Base-by-base conservation (phyloP, 1,140 invertebrate genomes). In the Pogonomyrmex californicus region DNA sequence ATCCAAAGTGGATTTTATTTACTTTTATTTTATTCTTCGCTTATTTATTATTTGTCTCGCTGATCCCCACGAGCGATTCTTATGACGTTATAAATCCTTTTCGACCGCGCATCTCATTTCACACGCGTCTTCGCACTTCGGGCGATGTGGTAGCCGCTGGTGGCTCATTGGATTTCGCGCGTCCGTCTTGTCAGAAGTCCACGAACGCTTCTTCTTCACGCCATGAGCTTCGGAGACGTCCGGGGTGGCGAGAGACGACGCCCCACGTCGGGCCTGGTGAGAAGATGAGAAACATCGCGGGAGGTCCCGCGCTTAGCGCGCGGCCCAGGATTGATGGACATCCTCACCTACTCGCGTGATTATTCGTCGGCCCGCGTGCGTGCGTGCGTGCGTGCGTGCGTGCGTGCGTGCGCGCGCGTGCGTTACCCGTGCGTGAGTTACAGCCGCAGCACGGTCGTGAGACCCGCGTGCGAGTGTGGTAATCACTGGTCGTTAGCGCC, bases 281-380 rank as follows among this genome's bases (percentile, higher is more conserved):
- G 93, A 93, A 92, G 93, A 94, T 93, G 93, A 94, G 93, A 92
- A 94, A 92, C 94, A 85, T 94, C 92, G 93, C 92, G 93, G 93
- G 94, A 94, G 94, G 93, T 93, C 93, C 85, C 66, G 85, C 89
- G 86, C 88, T 91, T 87, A 86, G 73, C 47, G 54, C 36, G 51
- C 65, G 62, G 77, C 66, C 78, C 86, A 93, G 90, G 92, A 94
- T 94, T 95, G 93, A 94, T 95, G 93, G 92, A 94, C 92, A 91
- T 90, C 92, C 91, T 91, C 90, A 88, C 86, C 90, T 91, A 91
- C 85, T 86, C 79, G 82, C 49, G 47, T 88, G 86, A 89, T 91
- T 91, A 88, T 91, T 83, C 79, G 79, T 83, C 79, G 66, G 41
- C 5, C 73, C 86, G 83, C 83, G 82, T 56, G 65, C 81, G 60